Evolutionary conservation across 2,888 invertebrate genomes (phyloP).

Genomic region (Volucella inanis): DNA sequence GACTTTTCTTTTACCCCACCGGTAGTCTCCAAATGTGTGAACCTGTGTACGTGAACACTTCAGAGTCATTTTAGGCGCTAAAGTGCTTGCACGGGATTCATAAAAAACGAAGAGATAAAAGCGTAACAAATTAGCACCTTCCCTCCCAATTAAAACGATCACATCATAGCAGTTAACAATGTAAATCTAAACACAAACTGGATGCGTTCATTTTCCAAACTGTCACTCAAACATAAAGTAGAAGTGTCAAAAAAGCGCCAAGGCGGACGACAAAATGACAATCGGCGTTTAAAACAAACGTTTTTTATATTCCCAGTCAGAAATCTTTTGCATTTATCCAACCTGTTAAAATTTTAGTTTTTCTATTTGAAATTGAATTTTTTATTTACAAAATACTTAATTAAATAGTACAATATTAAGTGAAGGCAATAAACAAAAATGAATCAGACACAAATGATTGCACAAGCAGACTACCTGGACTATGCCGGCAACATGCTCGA

Average conservation of each 20-base stretch:
- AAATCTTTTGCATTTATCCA: constrained; percentile 41
- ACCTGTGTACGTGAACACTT: too few species aligned
- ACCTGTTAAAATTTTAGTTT: neutral
- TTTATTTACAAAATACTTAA: neutral
- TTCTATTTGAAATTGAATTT: constrained; percentile 21
- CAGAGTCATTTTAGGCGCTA: too few species aligned
- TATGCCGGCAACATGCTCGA: constrained; percentile 92
- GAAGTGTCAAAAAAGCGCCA: constrained; percentile 66
- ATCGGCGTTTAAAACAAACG: constrained; percentile 72
- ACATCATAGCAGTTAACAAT: too few species aligned
- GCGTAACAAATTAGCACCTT: too few species aligned
- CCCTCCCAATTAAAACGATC: too few species aligned
- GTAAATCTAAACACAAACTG: neutral
- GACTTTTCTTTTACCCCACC: too few species aligned
- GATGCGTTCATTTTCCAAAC: neutral
- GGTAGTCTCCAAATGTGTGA: too few species aligned
- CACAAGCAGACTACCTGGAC: constrained; percentile 87
- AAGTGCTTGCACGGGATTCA: too few species aligned
- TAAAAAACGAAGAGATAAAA: too few species aligned
- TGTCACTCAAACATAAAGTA: neutral
- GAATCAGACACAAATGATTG: constrained; percentile 77
- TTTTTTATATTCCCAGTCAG: constrained; percentile 57
- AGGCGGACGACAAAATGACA: constrained; percentile 53
- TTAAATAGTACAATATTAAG: constrained; percentile 16
- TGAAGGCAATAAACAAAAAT: constrained; percentile 69